These are phyloP conservation scores for Thripadectes ignobilis DNA, from an alignment of 2,797 vertebrate species.

Conservation along the genomic window DNA sequence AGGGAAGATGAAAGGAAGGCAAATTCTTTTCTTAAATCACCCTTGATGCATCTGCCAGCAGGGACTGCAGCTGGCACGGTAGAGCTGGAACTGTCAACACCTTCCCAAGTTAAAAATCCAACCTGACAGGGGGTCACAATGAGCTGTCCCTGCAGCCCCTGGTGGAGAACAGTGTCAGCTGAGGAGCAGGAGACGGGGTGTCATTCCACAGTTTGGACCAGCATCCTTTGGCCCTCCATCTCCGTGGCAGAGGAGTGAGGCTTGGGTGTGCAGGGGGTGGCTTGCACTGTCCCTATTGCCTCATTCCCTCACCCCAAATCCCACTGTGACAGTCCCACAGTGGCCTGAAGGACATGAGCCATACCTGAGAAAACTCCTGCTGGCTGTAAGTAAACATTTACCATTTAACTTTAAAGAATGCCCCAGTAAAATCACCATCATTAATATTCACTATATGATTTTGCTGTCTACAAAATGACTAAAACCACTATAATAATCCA, in stretches of 20 bases:
- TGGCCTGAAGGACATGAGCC: not conserved
- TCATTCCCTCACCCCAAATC: not conserved
- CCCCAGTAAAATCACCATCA: not conserved
- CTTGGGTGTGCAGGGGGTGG: not conserved
- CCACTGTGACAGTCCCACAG: not conserved
- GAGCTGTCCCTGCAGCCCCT: no score
- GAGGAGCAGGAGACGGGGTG: not conserved
- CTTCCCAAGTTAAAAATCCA: not conserved
- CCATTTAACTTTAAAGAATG: not conserved
- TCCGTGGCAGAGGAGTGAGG: accelerated
- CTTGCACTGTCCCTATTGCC: not conserved
- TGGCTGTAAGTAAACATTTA: not conserved
- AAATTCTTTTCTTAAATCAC: not conserved
- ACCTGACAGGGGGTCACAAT: no score
- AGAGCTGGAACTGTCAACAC: not conserved
- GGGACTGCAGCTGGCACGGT: not conserved
- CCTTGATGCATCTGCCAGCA: not conserved
- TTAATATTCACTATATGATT: not conserved
- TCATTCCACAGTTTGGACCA: not conserved
- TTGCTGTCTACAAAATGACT: not conserved
- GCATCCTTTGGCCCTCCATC: not conserved
- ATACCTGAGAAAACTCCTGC: not conserved
- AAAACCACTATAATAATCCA: not conserved
- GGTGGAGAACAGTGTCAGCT: not conserved
- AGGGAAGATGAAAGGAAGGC: not conserved